These are phyloP conservation scores for Dromococcyx pavoninus DNA, from an alignment of 2,797 vertebrate genomes.

Conservation along the genomic window DNA sequence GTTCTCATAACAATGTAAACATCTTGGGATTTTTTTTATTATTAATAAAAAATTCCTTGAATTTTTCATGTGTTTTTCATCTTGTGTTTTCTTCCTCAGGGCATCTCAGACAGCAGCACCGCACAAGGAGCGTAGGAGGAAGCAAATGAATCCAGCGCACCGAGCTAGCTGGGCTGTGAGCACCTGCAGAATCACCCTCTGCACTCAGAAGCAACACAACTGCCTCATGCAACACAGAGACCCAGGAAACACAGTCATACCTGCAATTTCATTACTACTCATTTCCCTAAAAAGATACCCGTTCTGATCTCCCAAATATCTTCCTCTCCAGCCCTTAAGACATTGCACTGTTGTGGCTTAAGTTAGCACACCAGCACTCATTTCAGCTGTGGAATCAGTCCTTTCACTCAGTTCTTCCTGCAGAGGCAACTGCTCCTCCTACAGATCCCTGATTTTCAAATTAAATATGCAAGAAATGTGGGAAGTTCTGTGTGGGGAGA, in stretches of 20 bases:
- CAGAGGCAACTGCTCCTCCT: background rate
- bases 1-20: background rate
- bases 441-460: fast-evolving
- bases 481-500: background rate
- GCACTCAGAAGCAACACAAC: background rate
- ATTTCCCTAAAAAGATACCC: background rate
- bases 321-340: background rate
- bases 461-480: background rate
- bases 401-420: background rate
- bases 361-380: background rate
- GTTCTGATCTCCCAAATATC: background rate
- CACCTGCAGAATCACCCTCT: background rate
- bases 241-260: fast-evolving
- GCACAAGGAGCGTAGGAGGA: background rate
- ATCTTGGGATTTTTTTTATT: background rate
- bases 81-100: background rate
- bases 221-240: background rate
- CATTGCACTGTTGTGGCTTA: background rate
- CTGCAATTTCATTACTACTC: background rate
- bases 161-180: background rate
- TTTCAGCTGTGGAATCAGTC: background rate
- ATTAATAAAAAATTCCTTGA: background rate
- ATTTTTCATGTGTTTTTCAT: slow-evolving; percentile 49
- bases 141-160: background rate
- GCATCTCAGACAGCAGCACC: background rate